A percentile compares a stretch with the other conserved stretches of the same genome.
Evolutionary conservation across 2,113 vertebrate species (phyloP).

Genomic region (Pipa parva): DNA sequence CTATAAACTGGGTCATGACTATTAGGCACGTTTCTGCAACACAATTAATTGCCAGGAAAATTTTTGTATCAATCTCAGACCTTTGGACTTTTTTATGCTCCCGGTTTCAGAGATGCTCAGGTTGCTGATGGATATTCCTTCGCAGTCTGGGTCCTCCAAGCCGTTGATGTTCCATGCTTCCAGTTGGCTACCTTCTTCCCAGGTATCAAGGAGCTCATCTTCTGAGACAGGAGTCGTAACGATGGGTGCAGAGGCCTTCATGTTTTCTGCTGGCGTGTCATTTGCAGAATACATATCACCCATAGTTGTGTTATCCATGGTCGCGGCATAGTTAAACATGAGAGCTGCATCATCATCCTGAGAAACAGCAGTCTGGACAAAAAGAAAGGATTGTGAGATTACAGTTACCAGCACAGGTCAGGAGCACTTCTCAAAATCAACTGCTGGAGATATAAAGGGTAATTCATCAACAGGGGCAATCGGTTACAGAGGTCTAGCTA

Average conservation of each 20-base stretch:
- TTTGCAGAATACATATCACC: constrained; percentile 48
- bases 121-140: constrained; percentile 79
- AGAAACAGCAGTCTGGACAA: constrained; percentile 65
- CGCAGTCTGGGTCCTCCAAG: constrained; percentile 63
- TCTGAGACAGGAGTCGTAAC: constrained; percentile 12
- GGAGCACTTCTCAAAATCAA: too few relatives aligned
- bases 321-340: constrained; percentile 84
- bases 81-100: constrained; percentile 85
- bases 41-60: too few relatives aligned
- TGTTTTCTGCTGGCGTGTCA: constrained; percentile 41
- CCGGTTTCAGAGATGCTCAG: constrained; percentile 75
- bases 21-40: too few relatives aligned
- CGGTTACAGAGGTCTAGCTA: too few relatives aligned
- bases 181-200: constrained; percentile 50
- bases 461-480: too few relatives aligned
- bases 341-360: constrained; percentile 81
- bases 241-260: constrained; percentile 27
- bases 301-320: constrained; percentile 76
- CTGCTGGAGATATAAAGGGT: too few relatives aligned
- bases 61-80: constrained; percentile 52
- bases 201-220: constrained; percentile 47
- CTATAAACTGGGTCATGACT: too few relatives aligned
- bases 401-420: too few relatives aligned
- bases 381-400: too few relatives aligned
- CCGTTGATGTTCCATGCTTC: constrained; percentile 65